These are phyloP conservation scores for Parnassius smintheus DNA, from an alignment of 2,888 invertebrate species.

Conservation along the genomic window DNA sequence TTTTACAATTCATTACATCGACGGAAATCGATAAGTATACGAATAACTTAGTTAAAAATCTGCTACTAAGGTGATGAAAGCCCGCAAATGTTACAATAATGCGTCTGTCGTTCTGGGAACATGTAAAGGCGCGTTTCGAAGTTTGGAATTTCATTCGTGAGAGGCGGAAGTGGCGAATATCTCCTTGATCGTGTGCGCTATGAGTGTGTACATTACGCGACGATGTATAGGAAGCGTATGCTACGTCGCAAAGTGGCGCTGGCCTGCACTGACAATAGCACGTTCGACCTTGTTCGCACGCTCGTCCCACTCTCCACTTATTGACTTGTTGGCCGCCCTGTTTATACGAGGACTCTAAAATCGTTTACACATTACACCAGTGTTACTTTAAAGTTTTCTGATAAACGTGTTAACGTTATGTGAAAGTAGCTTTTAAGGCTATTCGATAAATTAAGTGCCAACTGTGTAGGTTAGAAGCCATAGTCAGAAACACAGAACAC, in stretches of 20 bases:
- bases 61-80: constrained; percentile 39
- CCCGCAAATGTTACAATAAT: constrained; percentile 42
- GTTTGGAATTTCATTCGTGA: constrained; percentile 57
- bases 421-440: constrained; percentile 1
- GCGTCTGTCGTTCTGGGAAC: constrained; percentile 46
- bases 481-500: too few relatives aligned
- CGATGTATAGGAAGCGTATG: constrained; percentile 53
- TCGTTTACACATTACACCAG: constrained; percentile 20
- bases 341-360: constrained; percentile 45
- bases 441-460: too few relatives aligned
- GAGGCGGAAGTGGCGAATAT: constrained; percentile 66
- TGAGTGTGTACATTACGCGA: constrained; percentile 34
- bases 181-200: constrained; percentile 68
- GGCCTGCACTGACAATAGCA: constrained; percentile 61
- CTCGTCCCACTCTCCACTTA: constrained; percentile 68
- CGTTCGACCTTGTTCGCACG: constrained; percentile 74
- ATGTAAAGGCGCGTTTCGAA: constrained; percentile 44
- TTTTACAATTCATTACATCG: constrained; percentile 18
- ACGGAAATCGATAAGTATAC: constrained; percentile 13
- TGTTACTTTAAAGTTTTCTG: constrained; percentile 9
- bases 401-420: background rate
- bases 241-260: constrained; percentile 49
- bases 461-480: too few relatives aligned
- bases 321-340: constrained; percentile 60
- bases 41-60: constrained; percentile 26